phyloP scores from a whole-genome alignment of 2,888 invertebrate species.

The Diploptera punctata region DNA sequence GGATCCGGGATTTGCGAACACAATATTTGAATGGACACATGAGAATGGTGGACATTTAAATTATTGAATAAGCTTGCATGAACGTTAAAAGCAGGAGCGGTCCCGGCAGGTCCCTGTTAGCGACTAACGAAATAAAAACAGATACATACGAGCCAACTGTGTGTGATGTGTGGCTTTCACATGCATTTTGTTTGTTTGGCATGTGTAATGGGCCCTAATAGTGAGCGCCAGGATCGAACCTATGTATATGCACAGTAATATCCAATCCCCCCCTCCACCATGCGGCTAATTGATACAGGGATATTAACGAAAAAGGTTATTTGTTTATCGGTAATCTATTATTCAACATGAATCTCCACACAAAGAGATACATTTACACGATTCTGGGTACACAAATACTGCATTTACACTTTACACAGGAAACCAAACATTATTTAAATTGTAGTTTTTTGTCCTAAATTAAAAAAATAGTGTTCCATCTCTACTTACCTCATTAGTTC shows the following conservation, averaged over 20 bases:
- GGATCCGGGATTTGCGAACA: conserved; percentile 11
- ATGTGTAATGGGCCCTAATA: conserved; percentile 30
- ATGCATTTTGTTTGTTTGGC: conserved; percentile 25
- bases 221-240: conserved; percentile 19
- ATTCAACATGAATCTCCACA: conserved; percentile 8
- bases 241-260: conserved; percentile 24
- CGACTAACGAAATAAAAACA: conserved; percentile 9
- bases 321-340: conserved; percentile 31
- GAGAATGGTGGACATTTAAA: conserved; percentile 20
- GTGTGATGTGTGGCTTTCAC: conserved; percentile 17
- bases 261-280: conserved; percentile 13
- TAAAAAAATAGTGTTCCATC: too few relatives aligned
- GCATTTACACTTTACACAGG: neutral
- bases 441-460: too few relatives aligned
- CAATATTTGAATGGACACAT: conserved; percentile 14
- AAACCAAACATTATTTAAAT: too few relatives aligned
- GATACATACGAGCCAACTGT: neutral
- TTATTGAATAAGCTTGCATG: neutral
- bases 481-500: too few relatives aligned
- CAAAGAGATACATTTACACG: neutral
- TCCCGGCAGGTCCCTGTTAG: neutral
- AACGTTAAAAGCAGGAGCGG: neutral
- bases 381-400: neutral
- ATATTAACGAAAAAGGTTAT: conserved; percentile 34
- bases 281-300: conserved; percentile 26